Conservation (phyloP, 2,113 vertebrate genomes). For the Rattus norvegicus region GRCr8 NC_086020.1:149583501-149584000, state of each 20-base stretch:
- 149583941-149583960: not conserved
- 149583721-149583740: not conserved
- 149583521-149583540: not conserved
- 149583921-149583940: not conserved
- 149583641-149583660: slow-evolving; percentile 25
- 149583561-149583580: not conserved
- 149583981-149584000: not conserved
- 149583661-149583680: not conserved
- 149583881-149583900: not conserved
- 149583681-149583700: not conserved
- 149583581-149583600: not conserved
- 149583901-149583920: not conserved
- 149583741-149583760: not conserved
- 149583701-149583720: not conserved
- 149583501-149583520: not conserved
- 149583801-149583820: not conserved
- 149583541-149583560: not conserved
- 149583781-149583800: not conserved
- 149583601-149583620: not conserved
- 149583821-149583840: not conserved
- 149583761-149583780: not conserved
- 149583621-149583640: slow-evolving; percentile 3
- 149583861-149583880: not conserved
- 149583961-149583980: not conserved
- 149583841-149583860: not conserved